Base-by-base conservation (phyloP, 2,113 vertebrate species). In the Zeus faber region DNA sequence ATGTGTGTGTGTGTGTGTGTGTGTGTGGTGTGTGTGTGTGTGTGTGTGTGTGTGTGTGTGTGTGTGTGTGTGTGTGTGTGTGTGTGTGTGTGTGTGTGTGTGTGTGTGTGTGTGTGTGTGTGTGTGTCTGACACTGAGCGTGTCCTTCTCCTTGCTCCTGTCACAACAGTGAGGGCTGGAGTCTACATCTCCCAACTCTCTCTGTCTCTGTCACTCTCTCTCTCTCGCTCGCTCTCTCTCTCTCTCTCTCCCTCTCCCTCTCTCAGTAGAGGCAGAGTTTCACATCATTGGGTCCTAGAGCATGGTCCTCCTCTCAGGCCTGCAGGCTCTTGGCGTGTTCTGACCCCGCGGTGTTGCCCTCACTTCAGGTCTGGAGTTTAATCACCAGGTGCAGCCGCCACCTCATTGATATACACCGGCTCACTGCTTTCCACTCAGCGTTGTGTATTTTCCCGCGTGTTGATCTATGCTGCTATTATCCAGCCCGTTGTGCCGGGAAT, bases 101-200 rank as follows among this genome's bases (percentile, higher is more conserved):
- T 54, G 16, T 58, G 24, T 51, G 41, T 9, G 48, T 7, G 11
- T 43, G 57, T 16, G 57, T 13, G 24, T 43, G 21, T 47, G 27
- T 56, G 52, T 67, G 8, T 40, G 65, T 62, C 49, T 67, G 33
- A 13, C 62, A 68, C 63, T 55, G 16, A 50, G 58, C 54, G 53
- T 68, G 73, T 60, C 54, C 61, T n/a, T 62, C 62, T 60, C 50
- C 64, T 47, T 61, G 26, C 44, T 62, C 47, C 52, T 73, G 61
- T 69, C 58, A 73, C 56, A 54, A 48, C 35, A 59, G 33, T 57
- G 57, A 66, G 45, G 25, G 18, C 20, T 20, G n/a, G 41, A 27
- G 25, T 66, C 60, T 48, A 4, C 46, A 46, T 23, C 37, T 31
- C 37, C 24, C 47, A 9, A 3, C 22, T 18, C 17, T 49, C 16